These are phyloP conservation scores for Vanessa cardui DNA, from an alignment of 2,888 invertebrate genomes.

Conservation along the genomic window DNA sequence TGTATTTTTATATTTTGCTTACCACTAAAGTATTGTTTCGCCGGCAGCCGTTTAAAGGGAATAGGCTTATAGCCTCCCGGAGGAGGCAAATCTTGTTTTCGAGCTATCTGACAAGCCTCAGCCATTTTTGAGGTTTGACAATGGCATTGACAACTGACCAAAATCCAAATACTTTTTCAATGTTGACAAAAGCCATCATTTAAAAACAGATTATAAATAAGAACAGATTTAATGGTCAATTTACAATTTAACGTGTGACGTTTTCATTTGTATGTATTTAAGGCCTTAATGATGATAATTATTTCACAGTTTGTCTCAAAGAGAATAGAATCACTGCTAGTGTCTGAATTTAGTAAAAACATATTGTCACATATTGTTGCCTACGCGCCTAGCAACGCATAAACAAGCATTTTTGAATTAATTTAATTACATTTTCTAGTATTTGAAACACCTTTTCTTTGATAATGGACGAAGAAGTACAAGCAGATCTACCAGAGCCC, in stretches of 20 bases:
- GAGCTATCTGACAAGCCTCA: constrained; percentile 56
- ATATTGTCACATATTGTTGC: neutral
- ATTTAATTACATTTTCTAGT: neutral
- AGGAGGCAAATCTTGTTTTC: constrained; percentile 95
- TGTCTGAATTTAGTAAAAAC: too few species aligned
- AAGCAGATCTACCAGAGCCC: constrained; percentile 67
- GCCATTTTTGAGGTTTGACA: constrained; percentile 56
- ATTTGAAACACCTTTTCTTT: constrained; percentile 1
- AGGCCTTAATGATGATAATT: too few species aligned
- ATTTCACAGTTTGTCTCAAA: too few species aligned
- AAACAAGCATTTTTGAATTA: constrained; percentile 1
- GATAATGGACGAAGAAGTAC: constrained; percentile 56
- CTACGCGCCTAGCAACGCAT: constrained; percentile 4
- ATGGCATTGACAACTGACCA: constrained; percentile 20
- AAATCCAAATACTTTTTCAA: neutral
- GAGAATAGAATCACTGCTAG: too few species aligned
- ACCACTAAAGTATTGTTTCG: constrained; percentile 88
- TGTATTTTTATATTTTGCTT: constrained; percentile 46
- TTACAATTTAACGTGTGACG: too few species aligned
- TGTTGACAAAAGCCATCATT: neutral
- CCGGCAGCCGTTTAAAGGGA: constrained; percentile 86
- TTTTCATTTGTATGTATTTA: too few species aligned
- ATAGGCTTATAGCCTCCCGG: constrained; percentile 94
- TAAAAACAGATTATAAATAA: constrained; percentile 1
- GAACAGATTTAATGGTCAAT: neutral